Conservation (phyloP, 2,797 vertebrate genomes). For the Remorina albescens region DNA sequence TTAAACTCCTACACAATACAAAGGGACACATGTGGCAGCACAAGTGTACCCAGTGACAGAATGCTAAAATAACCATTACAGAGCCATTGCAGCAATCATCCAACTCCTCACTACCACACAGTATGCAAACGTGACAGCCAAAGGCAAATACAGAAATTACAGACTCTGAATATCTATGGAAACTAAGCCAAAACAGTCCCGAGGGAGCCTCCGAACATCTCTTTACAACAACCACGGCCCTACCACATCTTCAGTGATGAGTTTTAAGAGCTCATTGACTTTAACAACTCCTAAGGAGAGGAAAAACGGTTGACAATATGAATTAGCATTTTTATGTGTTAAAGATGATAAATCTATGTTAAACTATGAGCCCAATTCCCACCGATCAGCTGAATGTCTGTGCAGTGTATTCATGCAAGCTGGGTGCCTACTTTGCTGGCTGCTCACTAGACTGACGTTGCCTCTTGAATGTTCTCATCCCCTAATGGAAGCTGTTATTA, state of each 20-base stretch:
- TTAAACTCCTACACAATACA: conserved; percentile 69
- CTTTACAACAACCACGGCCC: conserved; percentile 68
- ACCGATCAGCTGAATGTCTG: conserved; percentile 66
- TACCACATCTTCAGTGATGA: conserved; percentile 63
- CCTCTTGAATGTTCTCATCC: conserved; percentile 73
- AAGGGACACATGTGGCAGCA: conserved; percentile 72
- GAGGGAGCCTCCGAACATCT: conserved; percentile 52
- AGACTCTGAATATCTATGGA: conserved; percentile 66
- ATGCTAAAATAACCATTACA: conserved; percentile 61
- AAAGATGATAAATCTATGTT: conserved; percentile 78
- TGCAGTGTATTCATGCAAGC: conserved; percentile 45
- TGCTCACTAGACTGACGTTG: conserved; percentile 47
- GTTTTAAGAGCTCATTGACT: conserved; percentile 84
- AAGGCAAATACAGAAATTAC: conserved; percentile 65
- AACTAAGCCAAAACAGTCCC: conserved; percentile 62
- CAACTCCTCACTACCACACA: conserved; percentile 46
- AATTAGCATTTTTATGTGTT: conserved; percentile 79
- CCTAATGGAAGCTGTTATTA: conserved; percentile 81
- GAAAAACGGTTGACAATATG: conserved; percentile 66
- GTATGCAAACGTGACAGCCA: conserved; percentile 64
- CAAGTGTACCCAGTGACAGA: conserved; percentile 61
- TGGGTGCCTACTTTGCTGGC: conserved; percentile 46
- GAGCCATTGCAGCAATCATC: conserved; percentile 61
- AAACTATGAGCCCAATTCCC: conserved; percentile 68
- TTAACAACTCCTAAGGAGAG: conserved; percentile 81